Evolutionary conservation across 2,113 vertebrate genomes (phyloP).

Genomic region (Brachyhypopomus occidentalis): DNA sequence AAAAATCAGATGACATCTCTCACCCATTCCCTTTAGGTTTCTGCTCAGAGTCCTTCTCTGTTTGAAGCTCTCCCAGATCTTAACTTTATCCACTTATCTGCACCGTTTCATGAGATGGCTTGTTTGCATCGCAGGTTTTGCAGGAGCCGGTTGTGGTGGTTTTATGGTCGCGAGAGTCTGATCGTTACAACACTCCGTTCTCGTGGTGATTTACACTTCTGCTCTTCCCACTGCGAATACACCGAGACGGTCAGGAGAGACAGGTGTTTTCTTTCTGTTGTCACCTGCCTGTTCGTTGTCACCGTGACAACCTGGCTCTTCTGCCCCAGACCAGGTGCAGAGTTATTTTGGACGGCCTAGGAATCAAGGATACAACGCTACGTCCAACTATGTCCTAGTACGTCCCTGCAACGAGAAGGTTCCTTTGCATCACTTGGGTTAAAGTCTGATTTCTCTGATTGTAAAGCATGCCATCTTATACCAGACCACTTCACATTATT

Average conservation of each 20-base stretch:
- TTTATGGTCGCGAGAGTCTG: neutral
- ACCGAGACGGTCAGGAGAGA: neutral
- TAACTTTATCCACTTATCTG: neutral
- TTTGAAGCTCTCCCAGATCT: neutral
- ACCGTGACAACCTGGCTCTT: constrained; percentile 36
- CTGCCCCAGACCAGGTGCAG: neutral
- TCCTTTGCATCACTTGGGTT: neutral
- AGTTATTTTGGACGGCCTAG: constrained; percentile 8
- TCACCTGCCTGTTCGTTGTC: constrained; percentile 36
- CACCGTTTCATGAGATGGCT: constrained; percentile 17
- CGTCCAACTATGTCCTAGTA: neutral
- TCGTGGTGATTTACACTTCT: constrained; percentile 6
- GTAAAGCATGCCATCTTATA: too few species aligned
- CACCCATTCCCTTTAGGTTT: constrained; percentile 20
- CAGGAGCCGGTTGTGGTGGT: neutral
- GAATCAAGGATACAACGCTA: neutral
- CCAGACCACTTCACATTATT: too few species aligned
- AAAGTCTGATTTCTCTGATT: neutral
- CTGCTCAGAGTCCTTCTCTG: neutral
- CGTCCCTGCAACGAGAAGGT: neutral
- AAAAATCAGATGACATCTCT: neutral
- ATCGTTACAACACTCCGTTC: neutral
- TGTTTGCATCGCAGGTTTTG: neutral
- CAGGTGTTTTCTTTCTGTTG: constrained; percentile 47
- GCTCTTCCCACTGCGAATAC: constrained; percentile 10